phyloP scores from a whole-genome alignment of 2,113 vertebrate genomes.

The Upupa epops region DNA sequence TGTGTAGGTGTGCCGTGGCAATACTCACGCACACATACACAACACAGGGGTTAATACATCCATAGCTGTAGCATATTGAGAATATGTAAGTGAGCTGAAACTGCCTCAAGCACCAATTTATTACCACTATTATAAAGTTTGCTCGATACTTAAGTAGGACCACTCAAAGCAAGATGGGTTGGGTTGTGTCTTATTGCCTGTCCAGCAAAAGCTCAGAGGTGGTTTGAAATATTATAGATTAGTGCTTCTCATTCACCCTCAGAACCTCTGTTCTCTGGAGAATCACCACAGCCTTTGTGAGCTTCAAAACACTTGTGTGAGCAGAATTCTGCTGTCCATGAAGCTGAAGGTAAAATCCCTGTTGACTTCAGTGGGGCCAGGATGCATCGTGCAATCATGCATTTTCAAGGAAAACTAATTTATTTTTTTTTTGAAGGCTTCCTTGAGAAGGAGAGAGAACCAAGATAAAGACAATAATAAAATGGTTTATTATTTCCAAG shows the following conservation, averaged over 20 bases:
- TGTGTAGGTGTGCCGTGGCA: neutral
- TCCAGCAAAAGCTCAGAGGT: neutral
- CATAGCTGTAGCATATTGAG: conserved; percentile 44
- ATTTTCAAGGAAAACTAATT: neutral
- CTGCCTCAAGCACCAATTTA: conserved; percentile 79
- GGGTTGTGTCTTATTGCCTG: neutral
- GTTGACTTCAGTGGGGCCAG: neutral
- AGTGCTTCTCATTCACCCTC: neutral
- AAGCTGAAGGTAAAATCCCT: neutral
- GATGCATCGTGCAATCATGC: neutral
- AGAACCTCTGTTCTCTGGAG: neutral
- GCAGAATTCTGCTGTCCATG: accelerated
- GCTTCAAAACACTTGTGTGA: neutral
- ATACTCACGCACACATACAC: conserved; percentile 4
- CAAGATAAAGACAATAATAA: conserved; percentile 59
- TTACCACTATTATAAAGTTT: conserved; percentile 71
- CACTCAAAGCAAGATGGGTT: conserved; percentile 73
- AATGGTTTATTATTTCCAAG: conserved; percentile 62
- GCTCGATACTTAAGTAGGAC: conserved; percentile 71
- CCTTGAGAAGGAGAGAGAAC: conserved; percentile 34
- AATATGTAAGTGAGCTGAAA: conserved; percentile 76
- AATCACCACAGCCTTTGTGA: neutral
- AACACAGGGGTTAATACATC: conserved; percentile 31
- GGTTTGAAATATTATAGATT: neutral
- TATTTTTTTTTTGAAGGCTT: neutral